phyloP scores from a whole-genome alignment of 2,797 vertebrate genomes.

The Peromyscus aztecus region DNA sequence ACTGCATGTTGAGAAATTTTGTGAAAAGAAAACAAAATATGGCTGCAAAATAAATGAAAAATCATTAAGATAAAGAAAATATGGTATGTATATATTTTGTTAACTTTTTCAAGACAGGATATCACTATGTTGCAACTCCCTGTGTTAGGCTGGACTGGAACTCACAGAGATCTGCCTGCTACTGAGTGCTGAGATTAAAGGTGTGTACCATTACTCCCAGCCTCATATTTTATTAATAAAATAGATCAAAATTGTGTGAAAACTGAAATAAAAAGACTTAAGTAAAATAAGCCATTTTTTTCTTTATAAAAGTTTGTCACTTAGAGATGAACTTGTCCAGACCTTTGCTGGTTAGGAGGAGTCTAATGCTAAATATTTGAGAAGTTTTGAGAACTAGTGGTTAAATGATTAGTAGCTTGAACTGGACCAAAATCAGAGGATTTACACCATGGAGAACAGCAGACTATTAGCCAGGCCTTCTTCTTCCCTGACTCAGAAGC shows the following conservation, averaged over 20 bases:
- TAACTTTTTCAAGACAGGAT: background rate
- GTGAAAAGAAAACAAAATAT: slow-evolving; percentile 9
- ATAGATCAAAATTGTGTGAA: background rate
- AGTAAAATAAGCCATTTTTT: background rate
- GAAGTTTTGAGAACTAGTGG: background rate
- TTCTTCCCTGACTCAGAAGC: background rate
- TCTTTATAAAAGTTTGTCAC: background rate
- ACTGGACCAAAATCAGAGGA: background rate
- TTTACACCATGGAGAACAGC: background rate
- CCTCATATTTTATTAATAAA: background rate
- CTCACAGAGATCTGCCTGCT: background rate
- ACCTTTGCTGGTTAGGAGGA: background rate
- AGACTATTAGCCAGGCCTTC: background rate
- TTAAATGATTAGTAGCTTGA: background rate
- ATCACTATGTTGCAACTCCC: background rate
- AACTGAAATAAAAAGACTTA: background rate
- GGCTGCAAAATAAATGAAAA: background rate
- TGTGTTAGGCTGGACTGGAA: background rate
- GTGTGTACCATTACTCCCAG: too few relatives aligned
- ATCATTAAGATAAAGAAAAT: background rate
- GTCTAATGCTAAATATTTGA: background rate
- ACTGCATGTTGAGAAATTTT: background rate
- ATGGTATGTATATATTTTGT: background rate
- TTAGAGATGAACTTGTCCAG: background rate
- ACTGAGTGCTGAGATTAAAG: background rate